Percentiles rank a stretch among this genome's conserved stretches.
Conservation (phyloP, 37 sponge, comb jelly and placozoan species). For the Bolinopsis microptera region DNA sequence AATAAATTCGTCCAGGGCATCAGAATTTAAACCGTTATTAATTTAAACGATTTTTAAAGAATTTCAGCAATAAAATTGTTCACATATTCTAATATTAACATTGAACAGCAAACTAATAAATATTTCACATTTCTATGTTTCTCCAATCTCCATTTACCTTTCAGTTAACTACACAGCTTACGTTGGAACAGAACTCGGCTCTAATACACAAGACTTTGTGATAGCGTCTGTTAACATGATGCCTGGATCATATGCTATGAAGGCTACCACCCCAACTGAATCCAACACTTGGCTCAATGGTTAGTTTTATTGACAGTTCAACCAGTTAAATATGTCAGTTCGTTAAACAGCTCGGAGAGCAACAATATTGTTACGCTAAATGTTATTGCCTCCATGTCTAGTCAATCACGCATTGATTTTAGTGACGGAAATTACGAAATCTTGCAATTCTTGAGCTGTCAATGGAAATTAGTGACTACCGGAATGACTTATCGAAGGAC, state of each 20-base stretch:
- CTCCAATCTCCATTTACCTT: no score
- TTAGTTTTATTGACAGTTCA: neutral
- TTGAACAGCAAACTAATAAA: no score
- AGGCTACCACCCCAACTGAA: conserved; percentile 29
- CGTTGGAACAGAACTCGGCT: conserved; percentile 49
- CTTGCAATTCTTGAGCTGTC: neutral
- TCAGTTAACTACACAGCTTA: conserved; percentile 61
- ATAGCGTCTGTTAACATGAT: conserved; percentile 45
- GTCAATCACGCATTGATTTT: neutral
- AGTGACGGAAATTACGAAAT: neutral
- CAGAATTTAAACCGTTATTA: no score
- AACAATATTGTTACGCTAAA: neutral
- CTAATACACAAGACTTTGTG: conserved; percentile 4
- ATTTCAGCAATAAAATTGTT: no score
- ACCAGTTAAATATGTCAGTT: neutral
- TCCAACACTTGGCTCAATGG: conserved; percentile 24
- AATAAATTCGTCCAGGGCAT: no score
- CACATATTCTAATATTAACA: no score
- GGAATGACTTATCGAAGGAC: neutral
- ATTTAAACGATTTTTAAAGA: no score
- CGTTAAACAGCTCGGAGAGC: neutral
- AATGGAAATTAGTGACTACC: neutral
- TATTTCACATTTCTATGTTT: no score
- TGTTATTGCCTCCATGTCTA: neutral
- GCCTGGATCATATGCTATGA: conserved; percentile 59